These are phyloP conservation scores for Hydrolagus affinis DNA, from an alignment of 2,113 vertebrate species.

Conservation along the genomic window DNA sequence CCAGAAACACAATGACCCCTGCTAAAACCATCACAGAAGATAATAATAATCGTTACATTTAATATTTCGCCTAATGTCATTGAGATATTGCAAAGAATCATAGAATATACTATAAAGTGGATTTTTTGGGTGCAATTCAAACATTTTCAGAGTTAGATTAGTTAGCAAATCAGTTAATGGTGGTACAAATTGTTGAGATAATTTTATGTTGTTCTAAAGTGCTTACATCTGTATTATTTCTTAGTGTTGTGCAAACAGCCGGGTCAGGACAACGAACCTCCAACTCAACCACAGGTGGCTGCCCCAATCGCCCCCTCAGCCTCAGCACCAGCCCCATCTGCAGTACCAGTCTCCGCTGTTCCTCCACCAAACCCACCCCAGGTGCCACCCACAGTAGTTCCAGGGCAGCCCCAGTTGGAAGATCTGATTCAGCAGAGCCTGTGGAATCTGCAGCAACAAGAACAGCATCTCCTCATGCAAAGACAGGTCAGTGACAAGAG, in stretches of 20 bases:
- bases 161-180: background rate
- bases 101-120: too few species aligned
- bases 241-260: conserved; percentile 79
- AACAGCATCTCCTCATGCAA: conserved; percentile 86
- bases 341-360: conserved; percentile 36
- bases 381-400: conserved; percentile 45
- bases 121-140: too few species aligned
- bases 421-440: conserved; percentile 93
- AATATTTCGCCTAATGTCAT: too few species aligned
- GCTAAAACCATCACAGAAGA: too few species aligned
- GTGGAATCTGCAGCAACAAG: conserved; percentile 95
- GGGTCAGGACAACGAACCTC: conserved; percentile 62
- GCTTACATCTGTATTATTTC: conserved; percentile 23
- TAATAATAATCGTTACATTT: too few species aligned
- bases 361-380: conserved; percentile 61
- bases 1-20: too few species aligned
- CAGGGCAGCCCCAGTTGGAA: conserved; percentile 64
- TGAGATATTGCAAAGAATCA: too few species aligned
- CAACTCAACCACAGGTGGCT: conserved; percentile 17
- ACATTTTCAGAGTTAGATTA: too few species aligned
- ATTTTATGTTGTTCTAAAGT: background rate
- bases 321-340: conserved; percentile 55
- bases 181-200: background rate
- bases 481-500: conserved; percentile 67
- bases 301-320: conserved; percentile 54